Evolutionary conservation across 2,888 invertebrate species (phyloP).

Genomic region (Drosophila pseudotakahashii): DNA sequence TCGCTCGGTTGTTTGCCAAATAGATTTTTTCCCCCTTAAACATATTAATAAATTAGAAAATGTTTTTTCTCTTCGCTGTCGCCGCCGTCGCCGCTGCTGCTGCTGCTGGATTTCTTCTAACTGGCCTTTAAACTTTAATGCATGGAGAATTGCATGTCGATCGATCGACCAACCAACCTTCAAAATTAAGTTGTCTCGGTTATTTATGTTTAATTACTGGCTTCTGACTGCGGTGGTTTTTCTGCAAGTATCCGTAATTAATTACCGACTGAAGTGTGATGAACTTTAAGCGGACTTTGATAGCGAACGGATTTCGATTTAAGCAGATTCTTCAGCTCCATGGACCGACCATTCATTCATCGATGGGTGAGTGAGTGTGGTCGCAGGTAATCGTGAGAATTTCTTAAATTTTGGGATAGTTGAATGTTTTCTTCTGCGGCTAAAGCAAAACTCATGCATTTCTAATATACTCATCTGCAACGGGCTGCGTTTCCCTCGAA

Average conservation of each 20-base stretch:
- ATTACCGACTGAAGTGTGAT: slow-evolving; percentile 68
- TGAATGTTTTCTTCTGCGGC: slow-evolving; percentile 12
- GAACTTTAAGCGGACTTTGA: slow-evolving; percentile 67
- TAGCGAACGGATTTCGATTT: slow-evolving; percentile 34
- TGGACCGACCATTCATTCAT: slow-evolving; percentile 14
- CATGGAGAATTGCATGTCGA: slow-evolving; percentile 71
- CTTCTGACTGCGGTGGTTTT: slow-evolving; percentile 29
- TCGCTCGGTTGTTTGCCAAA: slow-evolving; percentile 72
- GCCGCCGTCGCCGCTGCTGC: background rate
- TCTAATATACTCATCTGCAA: slow-evolving; percentile 35
- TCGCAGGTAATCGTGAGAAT: slow-evolving; percentile 59
- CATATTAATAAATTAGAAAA: slow-evolving; percentile 81
- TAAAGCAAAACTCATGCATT: slow-evolving; percentile 21
- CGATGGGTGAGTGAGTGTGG: background rate
- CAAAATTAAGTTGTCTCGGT: slow-evolving; percentile 75
- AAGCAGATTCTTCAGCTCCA: background rate
- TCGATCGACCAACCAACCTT: slow-evolving; percentile 64
- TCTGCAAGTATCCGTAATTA: slow-evolving; percentile 54
- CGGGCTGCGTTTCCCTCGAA: slow-evolving; percentile 16
- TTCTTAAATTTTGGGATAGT: slow-evolving; percentile 15
- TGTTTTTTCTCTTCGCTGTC: slow-evolving; percentile 53
- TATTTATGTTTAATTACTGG: slow-evolving; percentile 67
- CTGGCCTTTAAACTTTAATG: slow-evolving; percentile 74
- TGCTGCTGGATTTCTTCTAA: slow-evolving; percentile 14
- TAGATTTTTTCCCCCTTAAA: slow-evolving; percentile 65